Evolutionary conservation across 2,888 invertebrate species (phyloP).

Genomic region (Neoascia interrupta): DNA sequence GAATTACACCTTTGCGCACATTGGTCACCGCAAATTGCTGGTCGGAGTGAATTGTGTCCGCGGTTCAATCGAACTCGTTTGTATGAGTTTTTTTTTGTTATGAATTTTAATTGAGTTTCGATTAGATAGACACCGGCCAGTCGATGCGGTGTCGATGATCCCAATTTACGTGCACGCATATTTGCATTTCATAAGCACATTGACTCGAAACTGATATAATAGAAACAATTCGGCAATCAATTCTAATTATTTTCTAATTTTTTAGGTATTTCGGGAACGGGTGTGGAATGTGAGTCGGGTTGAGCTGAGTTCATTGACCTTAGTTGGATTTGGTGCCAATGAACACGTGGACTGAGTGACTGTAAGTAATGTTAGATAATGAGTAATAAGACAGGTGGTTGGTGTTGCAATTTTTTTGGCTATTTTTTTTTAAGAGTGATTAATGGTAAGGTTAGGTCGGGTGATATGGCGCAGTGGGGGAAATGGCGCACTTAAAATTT

Average conservation of each 20-base stretch:
- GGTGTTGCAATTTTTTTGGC: no score
- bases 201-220: background rate
- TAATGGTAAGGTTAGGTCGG: no score
- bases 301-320: no score
- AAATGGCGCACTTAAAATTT: no score
- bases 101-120: conserved; percentile 37
- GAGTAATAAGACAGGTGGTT: no score
- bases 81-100: conserved; percentile 9
- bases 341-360: no score
- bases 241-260: conserved; percentile 63
- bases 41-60: background rate
- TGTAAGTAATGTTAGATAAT: no score
- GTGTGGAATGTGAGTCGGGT: no score
- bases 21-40: conserved; percentile 35
- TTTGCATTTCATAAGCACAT: conserved; percentile 19
- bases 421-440: no score
- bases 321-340: no score
- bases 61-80: conserved; percentile 40
- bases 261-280: conserved; percentile 39
- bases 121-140: background rate
- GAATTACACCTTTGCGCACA: conserved; percentile 37
- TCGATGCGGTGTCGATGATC: conserved; percentile 37
- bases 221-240: conserved; percentile 20
- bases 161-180: conserved; percentile 40
- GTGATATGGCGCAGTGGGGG: no score